Base-by-base conservation (phyloP, 2,797 vertebrate species). In the Erethizon dorsatum region DNA sequence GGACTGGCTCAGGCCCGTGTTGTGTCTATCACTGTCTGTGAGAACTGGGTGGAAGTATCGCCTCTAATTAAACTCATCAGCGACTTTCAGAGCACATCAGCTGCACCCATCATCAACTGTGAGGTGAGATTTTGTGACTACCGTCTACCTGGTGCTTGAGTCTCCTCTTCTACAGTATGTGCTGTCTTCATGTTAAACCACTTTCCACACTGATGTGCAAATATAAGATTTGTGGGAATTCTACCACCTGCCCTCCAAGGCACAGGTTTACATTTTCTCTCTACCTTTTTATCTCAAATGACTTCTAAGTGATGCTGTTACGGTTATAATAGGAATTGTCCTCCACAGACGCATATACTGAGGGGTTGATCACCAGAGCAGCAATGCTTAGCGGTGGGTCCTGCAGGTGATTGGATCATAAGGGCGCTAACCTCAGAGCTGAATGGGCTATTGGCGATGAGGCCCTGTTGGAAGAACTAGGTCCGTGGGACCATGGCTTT, bases 201-300 rank as follows among this genome's bases (percentile, higher is more conserved):
- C 61, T 33, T 65, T 31, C 12, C 13, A 69, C 65, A n/a, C 33
- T 37, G 14, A 11, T 33, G 28, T 65, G 28, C 11, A 31, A 65
- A 65, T 65, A 28, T 31, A 14, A 31, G 12, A 65, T 65, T 33
- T 65, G 11, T 33, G 61, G 26, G 33, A 18, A n/a, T 37, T 37
- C 65, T 37, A 17, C 31, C 37, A 45, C 31, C 2, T 22, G 2
- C 3, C 14, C 5, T 12, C 5, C n/a, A 57, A 37, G 17, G 31
- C 18, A n/a, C 20, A 14, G 22, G 6, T 54, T 6, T 4, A 3
- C 3, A n/a, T 2, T 61, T 22, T 11, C 24, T 1, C 22, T 47
- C 14, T 59, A 17, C 2, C 33, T 87, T 92, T 78, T 56, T 7
- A 83, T 50, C 10, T 31, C 41, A 78, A 47, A 47, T 61, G 8